These are phyloP conservation scores for Mnemiopsis leidyi DNA, from an alignment of 37 sponge, comb jelly and placozoan species.

Conservation along the genomic window DNA sequence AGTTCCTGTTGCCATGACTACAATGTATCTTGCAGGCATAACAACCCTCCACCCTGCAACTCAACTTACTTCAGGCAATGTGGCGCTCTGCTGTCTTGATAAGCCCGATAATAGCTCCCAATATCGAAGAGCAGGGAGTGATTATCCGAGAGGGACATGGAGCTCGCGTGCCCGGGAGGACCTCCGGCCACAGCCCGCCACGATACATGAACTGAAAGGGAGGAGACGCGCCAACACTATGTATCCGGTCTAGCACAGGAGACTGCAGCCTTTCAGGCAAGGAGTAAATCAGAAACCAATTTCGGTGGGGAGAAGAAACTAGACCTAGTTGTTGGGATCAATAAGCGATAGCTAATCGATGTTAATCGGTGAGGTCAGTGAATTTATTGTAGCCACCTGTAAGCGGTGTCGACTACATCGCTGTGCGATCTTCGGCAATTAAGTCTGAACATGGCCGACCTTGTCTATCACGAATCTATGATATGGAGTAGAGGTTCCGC, in stretches of 20 bases:
- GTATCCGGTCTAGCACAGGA: not conserved
- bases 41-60: not conserved
- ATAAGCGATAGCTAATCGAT: not conserved
- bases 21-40: too few relatives aligned
- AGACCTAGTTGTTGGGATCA: not conserved
- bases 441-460: not conserved
- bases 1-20: too few relatives aligned
- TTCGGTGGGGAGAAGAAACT: not conserved
- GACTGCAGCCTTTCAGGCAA: not conserved
- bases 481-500: not conserved
- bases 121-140: not conserved
- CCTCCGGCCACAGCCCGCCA: not conserved
- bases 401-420: not conserved
- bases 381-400: not conserved
- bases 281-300: too few relatives aligned
- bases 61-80: not conserved
- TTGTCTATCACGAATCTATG: not conserved
- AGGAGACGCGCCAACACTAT: not conserved
- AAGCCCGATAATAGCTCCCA: not conserved
- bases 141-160: not conserved
- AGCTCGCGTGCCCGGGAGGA: not conserved
- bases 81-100: not conserved
- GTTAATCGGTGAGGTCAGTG: not conserved
- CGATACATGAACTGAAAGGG: not conserved
- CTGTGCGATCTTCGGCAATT: not conserved